Base-by-base conservation (phyloP, 2,888 invertebrate genomes). In the Autographa gamma region DNA sequence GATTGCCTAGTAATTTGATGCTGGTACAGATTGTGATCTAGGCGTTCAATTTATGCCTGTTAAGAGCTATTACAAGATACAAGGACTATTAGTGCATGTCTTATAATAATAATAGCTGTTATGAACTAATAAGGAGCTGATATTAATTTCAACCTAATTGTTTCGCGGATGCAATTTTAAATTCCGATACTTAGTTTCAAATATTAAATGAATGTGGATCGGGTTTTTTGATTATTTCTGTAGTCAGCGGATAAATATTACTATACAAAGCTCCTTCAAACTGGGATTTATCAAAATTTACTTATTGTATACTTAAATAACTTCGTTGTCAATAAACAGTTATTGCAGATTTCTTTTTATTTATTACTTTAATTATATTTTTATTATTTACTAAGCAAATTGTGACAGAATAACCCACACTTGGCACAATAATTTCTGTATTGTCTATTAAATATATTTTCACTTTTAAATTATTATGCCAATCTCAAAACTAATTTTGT, bases 341-440 rank as follows among this genome's bases (percentile, higher is more conserved):
- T 2, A 25, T n/a, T 25, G 25, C 3, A 25, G 3, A 1, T 43
- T 14, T 14, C 11, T 48, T 6, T 16, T 14, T n/a, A 2, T 48
- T 48, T 13, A n/a, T n/a, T 7, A 62, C 59, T 25, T 11, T 56
- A 25, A 60, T 34, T n/a, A 19, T 16, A 11, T 63, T 13, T 19
- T 19, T 60, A 58, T 64, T 13, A 67, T 25, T 32, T 48, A 18
- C 19, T 19, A 66, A 77, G 78, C 74, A 75, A 82, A 80, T 81
- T 85, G 86, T 85, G 83, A 82, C 85, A 80, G 73, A 16, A 31
- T 63, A 52, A 62, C 60, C 43, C 56, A 63, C 68, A 70, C 66
- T 79, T 79, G 74, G 61, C 70, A 52, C 69, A 80, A 70, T 73
- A 77, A 66, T 13, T 65, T 41, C 32, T 7, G 48, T n/a, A 8